These are phyloP conservation scores for Harpagifer antarcticus DNA, from an alignment of 2,797 vertebrate genomes.

Conservation along the genomic window DNA sequence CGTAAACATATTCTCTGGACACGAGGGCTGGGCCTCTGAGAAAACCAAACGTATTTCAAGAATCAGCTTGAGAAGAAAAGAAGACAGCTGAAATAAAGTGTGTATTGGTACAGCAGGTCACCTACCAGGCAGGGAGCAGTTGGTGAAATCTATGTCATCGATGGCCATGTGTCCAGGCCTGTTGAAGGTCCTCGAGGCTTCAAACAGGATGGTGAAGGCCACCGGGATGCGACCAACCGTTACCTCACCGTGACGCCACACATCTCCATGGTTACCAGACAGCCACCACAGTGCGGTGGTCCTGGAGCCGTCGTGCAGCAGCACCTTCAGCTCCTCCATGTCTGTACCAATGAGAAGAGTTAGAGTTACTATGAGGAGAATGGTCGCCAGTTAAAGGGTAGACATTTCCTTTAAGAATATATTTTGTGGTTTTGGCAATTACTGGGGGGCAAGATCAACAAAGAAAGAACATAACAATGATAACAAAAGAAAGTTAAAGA, in stretches of 20 bases:
- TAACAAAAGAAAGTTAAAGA: no score
- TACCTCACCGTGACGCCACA: conserved; percentile 75
- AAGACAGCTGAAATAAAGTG: neutral
- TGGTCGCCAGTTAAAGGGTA: no score
- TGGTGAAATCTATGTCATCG: conserved; percentile 81
- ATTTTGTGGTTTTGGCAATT: no score
- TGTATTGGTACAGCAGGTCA: neutral
- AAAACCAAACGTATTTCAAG: neutral
- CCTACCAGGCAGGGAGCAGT: conserved; percentile 81
- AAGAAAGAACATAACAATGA: no score
- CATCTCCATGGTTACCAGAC: conserved; percentile 68
- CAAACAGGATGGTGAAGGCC: conserved; percentile 78
- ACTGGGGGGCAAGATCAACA: no score
- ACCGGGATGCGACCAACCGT: conserved; percentile 71
- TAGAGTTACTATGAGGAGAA: neutral
- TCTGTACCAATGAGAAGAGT: conserved; percentile 56
- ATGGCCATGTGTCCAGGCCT: conserved; percentile 77
- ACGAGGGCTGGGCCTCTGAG: conserved; percentile 74
- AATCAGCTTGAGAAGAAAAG: neutral
- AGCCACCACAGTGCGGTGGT: conserved; percentile 78
- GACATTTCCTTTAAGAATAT: no score
- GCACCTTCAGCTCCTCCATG: conserved; percentile 69
- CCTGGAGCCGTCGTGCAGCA: conserved; percentile 67
- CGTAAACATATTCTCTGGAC: conserved; percentile 73
- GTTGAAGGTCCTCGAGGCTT: conserved; percentile 75